Conservation (phyloP, 2,797 vertebrate species). For the Chiropotes sagulatus region DNA sequence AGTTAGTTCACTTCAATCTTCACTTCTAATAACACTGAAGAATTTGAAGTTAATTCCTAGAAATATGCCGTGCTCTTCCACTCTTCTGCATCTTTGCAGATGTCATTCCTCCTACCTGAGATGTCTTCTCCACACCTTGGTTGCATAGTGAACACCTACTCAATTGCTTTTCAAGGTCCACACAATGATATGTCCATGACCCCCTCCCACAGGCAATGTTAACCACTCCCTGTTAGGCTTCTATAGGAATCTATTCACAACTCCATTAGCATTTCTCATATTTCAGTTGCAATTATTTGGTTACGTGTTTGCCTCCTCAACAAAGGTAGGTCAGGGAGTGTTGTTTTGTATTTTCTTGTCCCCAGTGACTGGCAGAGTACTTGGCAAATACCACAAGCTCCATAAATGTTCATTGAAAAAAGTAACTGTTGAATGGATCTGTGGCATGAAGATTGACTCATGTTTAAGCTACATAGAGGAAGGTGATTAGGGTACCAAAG, state of each 20-base stretch:
- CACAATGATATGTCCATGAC: background rate
- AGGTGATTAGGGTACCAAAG: background rate
- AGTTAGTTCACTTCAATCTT: background rate
- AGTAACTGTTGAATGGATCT: background rate
- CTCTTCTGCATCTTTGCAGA: background rate
- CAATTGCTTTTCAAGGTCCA: background rate
- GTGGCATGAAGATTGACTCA: background rate
- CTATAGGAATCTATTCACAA: background rate
- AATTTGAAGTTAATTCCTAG: background rate
- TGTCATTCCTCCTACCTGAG: background rate
- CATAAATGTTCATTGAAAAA: background rate
- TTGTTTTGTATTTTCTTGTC: background rate
- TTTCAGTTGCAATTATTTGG: background rate
- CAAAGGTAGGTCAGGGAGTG: background rate
- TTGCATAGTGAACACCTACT: background rate
- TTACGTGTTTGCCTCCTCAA: background rate
- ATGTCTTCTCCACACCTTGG: background rate
- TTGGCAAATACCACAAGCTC: background rate
- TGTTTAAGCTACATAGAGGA: background rate
- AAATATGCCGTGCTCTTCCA: background rate
- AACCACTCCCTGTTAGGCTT: background rate
- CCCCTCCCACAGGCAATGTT: background rate
- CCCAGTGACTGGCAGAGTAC: background rate
- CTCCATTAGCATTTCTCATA: slow-evolving; percentile 1
- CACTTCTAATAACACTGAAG: background rate